phyloP scores from a whole-genome alignment of 1,140 invertebrate species.

The Venustaconcha ellipsiformis region DNA sequence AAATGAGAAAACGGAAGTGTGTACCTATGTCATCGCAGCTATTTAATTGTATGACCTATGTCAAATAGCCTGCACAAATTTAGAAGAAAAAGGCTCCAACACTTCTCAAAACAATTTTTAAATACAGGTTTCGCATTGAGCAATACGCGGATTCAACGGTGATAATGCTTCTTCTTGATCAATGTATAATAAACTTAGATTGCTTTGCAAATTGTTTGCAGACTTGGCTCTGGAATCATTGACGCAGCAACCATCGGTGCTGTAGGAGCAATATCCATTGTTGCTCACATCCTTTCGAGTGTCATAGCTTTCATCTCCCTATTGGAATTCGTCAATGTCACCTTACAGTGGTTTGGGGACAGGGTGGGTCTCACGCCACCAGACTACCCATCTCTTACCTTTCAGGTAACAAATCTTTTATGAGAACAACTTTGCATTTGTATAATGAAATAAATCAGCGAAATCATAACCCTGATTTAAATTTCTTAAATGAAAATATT shows the following conservation, averaged over 20 bases:
- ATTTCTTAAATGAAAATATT: too few relatives aligned
- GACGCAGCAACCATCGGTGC: slow-evolving; percentile 92
- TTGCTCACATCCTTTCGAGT: slow-evolving; percentile 90
- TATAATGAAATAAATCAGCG: too few relatives aligned
- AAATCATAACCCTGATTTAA: background rate
- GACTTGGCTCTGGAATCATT: slow-evolving; percentile 82
- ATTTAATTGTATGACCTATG: too few relatives aligned
- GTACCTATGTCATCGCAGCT: too few relatives aligned
- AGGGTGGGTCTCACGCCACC: slow-evolving; percentile 76
- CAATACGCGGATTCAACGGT: too few relatives aligned
- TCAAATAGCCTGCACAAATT: too few relatives aligned
- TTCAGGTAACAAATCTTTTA: slow-evolving; percentile 49
- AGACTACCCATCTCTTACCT: slow-evolving; percentile 50
- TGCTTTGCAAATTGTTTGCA: slow-evolving; percentile 66
- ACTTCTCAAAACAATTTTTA: too few relatives aligned
- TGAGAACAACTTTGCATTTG: background rate
- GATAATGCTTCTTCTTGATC: too few relatives aligned
- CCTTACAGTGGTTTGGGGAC: slow-evolving; percentile 82
- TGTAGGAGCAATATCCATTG: slow-evolving; percentile 80
- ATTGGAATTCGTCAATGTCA: slow-evolving; percentile 83
- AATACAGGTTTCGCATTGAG: too few relatives aligned
- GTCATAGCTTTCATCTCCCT: slow-evolving; percentile 93
- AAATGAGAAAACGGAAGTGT: too few relatives aligned
- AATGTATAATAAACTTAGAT: slow-evolving; percentile 68
- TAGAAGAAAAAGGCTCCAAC: too few relatives aligned